phyloP scores from a whole-genome alignment of 2,113 vertebrate genomes.

The Sturnus vulgaris region DNA sequence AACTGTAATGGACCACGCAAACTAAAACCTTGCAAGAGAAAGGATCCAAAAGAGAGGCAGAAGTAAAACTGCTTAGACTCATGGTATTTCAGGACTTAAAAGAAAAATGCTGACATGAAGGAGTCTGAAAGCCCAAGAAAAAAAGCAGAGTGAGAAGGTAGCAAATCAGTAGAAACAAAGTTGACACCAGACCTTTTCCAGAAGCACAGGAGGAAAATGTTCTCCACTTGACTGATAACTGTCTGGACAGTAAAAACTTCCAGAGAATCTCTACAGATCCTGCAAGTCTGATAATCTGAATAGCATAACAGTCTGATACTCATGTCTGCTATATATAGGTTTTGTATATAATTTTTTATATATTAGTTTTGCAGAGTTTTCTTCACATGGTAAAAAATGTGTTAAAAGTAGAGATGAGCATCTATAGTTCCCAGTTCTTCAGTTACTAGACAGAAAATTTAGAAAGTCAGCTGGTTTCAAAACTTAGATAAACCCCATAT shows the following conservation, averaged over 20 bases:
- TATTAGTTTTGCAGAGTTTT: neutral
- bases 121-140: neutral
- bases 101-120: neutral
- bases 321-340: neutral
- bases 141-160: neutral
- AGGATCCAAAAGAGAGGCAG: neutral
- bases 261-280: neutral
- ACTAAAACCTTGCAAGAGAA: neutral
- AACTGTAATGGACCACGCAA: neutral
- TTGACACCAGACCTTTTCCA: neutral
- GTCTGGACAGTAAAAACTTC: neutral
- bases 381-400: neutral
- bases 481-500: neutral
- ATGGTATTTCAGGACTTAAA: neutral
- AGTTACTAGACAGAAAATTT: neutral
- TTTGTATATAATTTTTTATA: neutral
- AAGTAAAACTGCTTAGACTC: neutral
- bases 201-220: neutral
- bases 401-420: neutral
- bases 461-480: neutral
- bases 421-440: neutral
- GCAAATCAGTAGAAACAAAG: neutral
- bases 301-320: neutral
- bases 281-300: neutral
- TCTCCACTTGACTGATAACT: neutral